phyloP scores from a whole-genome alignment of 92 coral and sea anemone species.

The Phenganax subtilis region DNA sequence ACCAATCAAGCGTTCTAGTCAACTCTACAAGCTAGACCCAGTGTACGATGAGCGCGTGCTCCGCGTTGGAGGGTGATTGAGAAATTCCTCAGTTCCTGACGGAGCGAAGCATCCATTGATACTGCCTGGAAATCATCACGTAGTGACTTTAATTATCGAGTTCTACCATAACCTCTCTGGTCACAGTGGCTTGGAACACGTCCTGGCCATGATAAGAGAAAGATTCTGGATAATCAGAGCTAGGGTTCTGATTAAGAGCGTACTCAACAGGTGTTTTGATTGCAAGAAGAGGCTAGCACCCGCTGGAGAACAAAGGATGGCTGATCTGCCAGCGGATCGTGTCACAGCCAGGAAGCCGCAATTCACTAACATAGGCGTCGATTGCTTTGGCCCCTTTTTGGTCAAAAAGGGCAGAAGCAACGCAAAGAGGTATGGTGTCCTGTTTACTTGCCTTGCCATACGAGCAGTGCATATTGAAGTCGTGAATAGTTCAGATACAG shows the following conservation, averaged over 20 bases:
- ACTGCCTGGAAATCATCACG: not conserved
- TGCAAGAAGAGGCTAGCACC: slow-evolving; percentile 34
- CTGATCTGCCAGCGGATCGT: slow-evolving; percentile 22
- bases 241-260: not conserved
- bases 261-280: slow-evolving; percentile 20
- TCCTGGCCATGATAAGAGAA: no score
- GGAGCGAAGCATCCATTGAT: not conserved
- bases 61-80: slow-evolving; percentile 8
- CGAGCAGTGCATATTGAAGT: no score
- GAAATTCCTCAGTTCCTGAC: not conserved
- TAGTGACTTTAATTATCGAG: not conserved
- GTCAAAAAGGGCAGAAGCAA: no score
- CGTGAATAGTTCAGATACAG: no score
- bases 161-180: not conserved
- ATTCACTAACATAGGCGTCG: slow-evolving; percentile 24
- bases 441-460: no score
- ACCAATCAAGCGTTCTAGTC: slow-evolving; percentile 6
- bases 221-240: not conserved
- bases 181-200: not conserved
- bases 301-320: slow-evolving; percentile 39
- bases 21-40: slow-evolving; percentile 1
- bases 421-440: no score
- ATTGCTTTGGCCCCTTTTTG: slow-evolving; percentile 9
- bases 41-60: not conserved
- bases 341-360: slow-evolving; percentile 32